Conservation (phyloP, 1,140 invertebrate genomes). For the Andrena cerasifolii region DNA sequence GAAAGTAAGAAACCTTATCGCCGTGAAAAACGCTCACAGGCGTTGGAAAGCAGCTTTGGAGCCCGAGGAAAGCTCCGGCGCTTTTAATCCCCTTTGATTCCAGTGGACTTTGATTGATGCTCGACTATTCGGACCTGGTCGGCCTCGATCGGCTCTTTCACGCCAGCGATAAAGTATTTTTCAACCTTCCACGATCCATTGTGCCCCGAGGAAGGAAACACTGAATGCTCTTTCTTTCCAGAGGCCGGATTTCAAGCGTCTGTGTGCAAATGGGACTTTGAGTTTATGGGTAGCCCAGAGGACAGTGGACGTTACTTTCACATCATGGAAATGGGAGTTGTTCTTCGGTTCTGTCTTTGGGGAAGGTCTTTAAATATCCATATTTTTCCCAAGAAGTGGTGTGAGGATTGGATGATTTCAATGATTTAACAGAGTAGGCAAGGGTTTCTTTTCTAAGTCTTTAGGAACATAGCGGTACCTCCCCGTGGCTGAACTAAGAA, state of each 20-base stretch:
- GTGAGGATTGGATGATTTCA: no score
- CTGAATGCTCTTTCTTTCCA: background rate
- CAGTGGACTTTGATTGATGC: conserved; percentile 25
- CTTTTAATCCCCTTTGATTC: conserved; percentile 7
- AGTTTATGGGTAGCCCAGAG: no score
- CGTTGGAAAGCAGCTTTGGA: background rate
- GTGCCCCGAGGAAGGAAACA: background rate
- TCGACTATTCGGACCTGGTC: background rate
- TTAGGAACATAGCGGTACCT: no score
- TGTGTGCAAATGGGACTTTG: background rate
- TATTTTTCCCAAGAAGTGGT: no score
- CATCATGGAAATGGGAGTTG: no score
- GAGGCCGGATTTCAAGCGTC: no score
- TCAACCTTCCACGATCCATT: conserved; percentile 13
- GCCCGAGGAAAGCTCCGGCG: background rate
- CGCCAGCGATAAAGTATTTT: conserved; percentile 9
- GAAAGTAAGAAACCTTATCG: background rate
- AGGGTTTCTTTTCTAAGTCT: no score
- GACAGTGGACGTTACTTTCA: no score
- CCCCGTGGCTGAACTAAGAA: no score
- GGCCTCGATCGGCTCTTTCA: background rate
- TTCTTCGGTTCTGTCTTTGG: no score
- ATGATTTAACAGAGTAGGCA: no score
- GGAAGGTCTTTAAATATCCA: no score
- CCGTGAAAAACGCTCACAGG: background rate